Conservation (phyloP, 64 coral and sea anemone genomes). For the Anthopleura sola region DNA sequence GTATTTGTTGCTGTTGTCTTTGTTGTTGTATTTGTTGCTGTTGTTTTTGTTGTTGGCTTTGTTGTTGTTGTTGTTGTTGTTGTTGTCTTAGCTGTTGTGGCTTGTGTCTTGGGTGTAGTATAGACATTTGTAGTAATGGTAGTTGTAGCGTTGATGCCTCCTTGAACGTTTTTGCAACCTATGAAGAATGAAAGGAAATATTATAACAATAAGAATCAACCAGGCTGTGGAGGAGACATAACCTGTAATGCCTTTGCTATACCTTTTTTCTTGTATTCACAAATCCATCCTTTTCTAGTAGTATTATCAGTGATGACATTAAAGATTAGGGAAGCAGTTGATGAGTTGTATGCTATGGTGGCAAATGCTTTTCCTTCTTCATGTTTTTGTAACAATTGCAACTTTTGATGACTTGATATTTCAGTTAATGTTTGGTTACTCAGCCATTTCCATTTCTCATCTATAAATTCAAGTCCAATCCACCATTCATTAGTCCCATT, state of each 20-base stretch:
- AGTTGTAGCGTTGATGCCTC: neutral
- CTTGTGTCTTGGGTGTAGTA: neutral
- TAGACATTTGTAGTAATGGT: neutral
- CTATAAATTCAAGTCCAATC: conserved; percentile 26
- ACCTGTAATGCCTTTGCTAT: neutral
- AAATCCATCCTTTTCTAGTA: neutral
- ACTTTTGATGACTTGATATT: neutral
- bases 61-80: neutral
- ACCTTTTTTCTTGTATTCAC: neutral
- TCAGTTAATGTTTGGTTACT: conserved; percentile 6
- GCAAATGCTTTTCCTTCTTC: neutral
- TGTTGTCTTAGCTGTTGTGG: neutral
- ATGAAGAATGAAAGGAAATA: too few species aligned
- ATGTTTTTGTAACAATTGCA: neutral
- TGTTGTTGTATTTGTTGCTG: neutral
- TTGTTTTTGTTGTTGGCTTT: neutral
- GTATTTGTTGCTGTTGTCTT: neutral
- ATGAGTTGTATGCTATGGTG: neutral
- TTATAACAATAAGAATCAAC: too few species aligned
- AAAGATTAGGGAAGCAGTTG: neutral
- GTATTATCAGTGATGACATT: neutral
- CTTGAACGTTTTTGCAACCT: too few species aligned
- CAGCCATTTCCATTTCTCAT: conserved; percentile 37
- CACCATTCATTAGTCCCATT: conserved; percentile 19
- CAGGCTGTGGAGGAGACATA: too few species aligned